Conservation (phyloP, 2,797 vertebrate species). For the Lemur catta region DNA sequence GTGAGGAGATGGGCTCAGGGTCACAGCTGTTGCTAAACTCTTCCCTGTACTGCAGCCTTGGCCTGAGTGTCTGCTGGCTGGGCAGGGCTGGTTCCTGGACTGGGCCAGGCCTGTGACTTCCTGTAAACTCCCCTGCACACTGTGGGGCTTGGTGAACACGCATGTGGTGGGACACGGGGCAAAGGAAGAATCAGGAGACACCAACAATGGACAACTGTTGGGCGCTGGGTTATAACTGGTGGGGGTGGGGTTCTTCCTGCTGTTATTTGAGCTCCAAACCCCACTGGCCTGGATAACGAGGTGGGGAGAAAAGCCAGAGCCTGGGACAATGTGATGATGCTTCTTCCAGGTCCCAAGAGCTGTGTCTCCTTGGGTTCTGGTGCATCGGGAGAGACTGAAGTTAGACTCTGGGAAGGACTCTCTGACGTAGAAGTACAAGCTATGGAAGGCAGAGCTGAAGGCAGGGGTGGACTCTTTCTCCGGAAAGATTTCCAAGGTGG, state of each 20-base stretch:
- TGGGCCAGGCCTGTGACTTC: not conserved
- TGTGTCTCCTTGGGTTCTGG: not conserved
- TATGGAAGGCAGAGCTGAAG: not conserved
- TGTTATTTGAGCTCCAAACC: not conserved
- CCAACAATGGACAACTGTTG: no score
- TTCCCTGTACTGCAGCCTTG: not conserved
- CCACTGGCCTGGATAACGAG: not conserved
- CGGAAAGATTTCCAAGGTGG: not conserved
- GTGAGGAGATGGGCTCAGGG: not conserved
- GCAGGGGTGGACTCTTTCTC: not conserved
- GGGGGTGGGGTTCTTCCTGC: not conserved
- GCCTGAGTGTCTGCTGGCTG: not conserved
- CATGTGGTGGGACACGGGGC: not conserved
- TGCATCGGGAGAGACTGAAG: not conserved
- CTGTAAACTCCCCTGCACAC: not conserved
- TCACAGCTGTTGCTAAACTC: accelerated
- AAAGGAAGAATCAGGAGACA: not conserved
- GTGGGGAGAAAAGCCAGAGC: not conserved
- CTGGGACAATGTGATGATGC: not conserved
- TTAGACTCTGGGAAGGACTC: not conserved
- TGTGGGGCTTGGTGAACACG: not conserved
- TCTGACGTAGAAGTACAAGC: not conserved
- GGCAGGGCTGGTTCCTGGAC: not conserved
- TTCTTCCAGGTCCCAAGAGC: not conserved
- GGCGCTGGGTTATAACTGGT: not conserved